Evolutionary conservation across 2,888 invertebrate genomes (phyloP).

Genomic region (Cheiracanthium punctorium): DNA sequence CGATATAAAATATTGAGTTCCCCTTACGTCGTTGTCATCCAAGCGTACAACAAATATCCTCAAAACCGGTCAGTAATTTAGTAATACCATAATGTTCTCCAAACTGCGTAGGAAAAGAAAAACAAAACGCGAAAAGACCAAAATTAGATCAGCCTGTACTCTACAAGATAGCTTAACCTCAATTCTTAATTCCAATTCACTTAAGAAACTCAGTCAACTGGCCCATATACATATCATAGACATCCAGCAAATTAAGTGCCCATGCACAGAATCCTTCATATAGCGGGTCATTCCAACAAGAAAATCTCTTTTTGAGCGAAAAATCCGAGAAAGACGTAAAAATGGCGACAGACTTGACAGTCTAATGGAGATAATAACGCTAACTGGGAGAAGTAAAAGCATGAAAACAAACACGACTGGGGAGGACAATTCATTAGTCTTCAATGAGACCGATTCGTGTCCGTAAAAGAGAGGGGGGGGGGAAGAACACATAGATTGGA

Average conservation of each 20-base stretch:
- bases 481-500: conserved; percentile 18
- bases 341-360: conserved; percentile 10
- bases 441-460: conserved; percentile 17
- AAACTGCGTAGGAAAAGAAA: no score
- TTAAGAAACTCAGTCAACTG: neutral
- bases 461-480: neutral
- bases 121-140: neutral
- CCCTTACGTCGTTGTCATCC: neutral
- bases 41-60: neutral
- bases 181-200: neutral
- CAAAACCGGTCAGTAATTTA: neutral
- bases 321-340: conserved; percentile 16
- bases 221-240: neutral
- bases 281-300: neutral
- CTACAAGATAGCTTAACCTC: neutral
- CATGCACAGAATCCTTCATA: neutral
- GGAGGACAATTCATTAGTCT: conserved; percentile 44
- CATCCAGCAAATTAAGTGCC: neutral
- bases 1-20: neutral
- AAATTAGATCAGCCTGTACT: neutral
- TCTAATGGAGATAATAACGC: conserved; percentile 22
- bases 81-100: neutral
- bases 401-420: conserved; percentile 15
- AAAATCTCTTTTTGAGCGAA: conserved; percentile 6
- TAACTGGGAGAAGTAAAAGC: neutral